Evolutionary conservation across 2,113 vertebrate genomes (phyloP), one percentile per base, ranked within the genome.

Genomic region (Eudyptes chrysolophus): DNA sequence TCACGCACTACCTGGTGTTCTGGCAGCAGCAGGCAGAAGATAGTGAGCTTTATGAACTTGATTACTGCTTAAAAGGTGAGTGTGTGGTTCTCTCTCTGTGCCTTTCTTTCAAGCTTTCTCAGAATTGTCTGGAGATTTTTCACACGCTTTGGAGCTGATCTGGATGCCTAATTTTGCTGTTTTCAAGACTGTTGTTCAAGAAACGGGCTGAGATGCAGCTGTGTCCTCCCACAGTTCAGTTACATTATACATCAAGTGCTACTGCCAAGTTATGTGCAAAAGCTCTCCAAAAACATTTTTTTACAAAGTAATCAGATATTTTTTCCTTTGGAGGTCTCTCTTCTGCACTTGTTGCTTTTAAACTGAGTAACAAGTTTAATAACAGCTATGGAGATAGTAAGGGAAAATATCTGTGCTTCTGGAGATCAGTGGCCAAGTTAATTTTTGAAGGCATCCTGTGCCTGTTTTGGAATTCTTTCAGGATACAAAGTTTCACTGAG

Each of bases 31-130:
- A 99, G 97, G 87, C 94, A 0, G 99, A 99, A 79, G 99, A 99
- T 77, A 98, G 98, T 1, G 99, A 99, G 95, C 99, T 99, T 32
- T 99, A 98, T 22, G 99, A 99, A 40, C 97, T 99, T 2, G 99
- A 99, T 96, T 99, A 99, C 96, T 99, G 99, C 96, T 97, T 99
- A 21, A 99, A 99, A 98, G 99, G 99, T 99, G 69, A 97, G 98
- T 4, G 26, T 8, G 2, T 36, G 11, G 18, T 42, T 42, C 68
- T 54, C 66, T 11, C 72, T 12, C 54, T 16, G 4, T 25, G 29
- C 40, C 17, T 44, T 48, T 9, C 38, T 40, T 44, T 79, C 57
- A 17, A 1, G 10, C 76, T 83, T 10, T 34, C 74, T 51, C 77
- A 36, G 66, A 58, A 7, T 1, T 29, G 16, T 19, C 40, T 85